Evolutionary conservation across 2,113 vertebrate species (phyloP).

Genomic region (Jaculus jaculus): DNA sequence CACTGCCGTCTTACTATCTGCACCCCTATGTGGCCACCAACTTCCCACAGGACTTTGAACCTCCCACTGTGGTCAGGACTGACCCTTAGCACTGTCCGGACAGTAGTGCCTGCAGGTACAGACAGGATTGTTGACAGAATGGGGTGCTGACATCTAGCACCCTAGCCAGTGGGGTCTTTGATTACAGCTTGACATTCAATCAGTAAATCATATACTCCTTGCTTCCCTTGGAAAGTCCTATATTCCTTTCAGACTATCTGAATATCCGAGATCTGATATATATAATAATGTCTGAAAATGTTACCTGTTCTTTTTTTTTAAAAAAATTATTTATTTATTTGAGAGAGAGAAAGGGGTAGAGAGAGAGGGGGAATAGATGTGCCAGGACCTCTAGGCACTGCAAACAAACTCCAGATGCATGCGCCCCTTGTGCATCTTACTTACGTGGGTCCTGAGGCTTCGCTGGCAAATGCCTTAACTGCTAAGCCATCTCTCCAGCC

Average conservation of each 20-base stretch:
- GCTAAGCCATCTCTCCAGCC: too few relatives aligned
- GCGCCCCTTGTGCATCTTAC: too few relatives aligned
- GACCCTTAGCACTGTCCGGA: not conserved
- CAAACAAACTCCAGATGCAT: too few relatives aligned
- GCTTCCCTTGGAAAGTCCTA: not conserved
- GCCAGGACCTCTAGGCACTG: too few relatives aligned
- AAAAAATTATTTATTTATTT: too few relatives aligned
- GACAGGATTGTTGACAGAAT: not conserved
- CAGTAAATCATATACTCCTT: not conserved
- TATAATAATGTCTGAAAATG: not conserved
- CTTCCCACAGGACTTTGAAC: not conserved
- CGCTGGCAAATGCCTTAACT: too few relatives aligned
- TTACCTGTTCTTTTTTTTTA: not conserved
- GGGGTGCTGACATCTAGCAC: not conserved
- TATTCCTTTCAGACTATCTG: not conserved
- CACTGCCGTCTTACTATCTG: not conserved
- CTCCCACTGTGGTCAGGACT: not conserved
- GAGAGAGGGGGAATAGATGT: too few relatives aligned
- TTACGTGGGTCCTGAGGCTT: too few relatives aligned
- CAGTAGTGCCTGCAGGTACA: not conserved
- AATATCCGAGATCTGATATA: not conserved
- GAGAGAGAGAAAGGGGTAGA: too few relatives aligned
- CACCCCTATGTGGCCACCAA: rapidly evolving
- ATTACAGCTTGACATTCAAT: not conserved
- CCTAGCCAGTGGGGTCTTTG: not conserved